Percentiles rank a stretch among this genome's conserved stretches.
Conservation (phyloP, 2,113 vertebrate species). For the Silurus asotus region DNA sequence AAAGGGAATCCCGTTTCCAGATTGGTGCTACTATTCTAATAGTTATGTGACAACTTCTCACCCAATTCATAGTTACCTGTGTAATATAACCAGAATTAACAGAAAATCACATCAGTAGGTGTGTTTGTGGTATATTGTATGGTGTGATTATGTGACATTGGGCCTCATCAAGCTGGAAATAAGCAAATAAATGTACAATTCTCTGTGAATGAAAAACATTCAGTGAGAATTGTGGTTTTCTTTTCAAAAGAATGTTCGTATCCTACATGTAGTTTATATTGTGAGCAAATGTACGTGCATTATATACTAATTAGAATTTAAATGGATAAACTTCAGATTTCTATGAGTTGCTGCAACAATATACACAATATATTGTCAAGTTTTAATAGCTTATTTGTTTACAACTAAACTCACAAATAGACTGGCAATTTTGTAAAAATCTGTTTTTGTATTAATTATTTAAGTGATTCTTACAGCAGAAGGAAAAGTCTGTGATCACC, state of each 20-base stretch:
- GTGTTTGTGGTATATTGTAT: not conserved
- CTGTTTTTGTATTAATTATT: not conserved
- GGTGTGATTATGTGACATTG: not conserved
- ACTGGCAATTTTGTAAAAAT: not conserved
- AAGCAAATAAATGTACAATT: not conserved
- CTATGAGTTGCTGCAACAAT: not conserved
- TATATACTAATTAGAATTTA: not conserved
- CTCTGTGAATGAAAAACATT: too few relatives aligned
- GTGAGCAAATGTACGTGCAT: not conserved
- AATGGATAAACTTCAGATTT: not conserved
- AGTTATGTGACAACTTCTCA: not conserved
- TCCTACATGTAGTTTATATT: not conserved
- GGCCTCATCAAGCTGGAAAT: not conserved
- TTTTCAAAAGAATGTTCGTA: not conserved
- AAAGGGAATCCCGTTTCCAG: not conserved
- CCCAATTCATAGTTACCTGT: not conserved
- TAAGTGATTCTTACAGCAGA: not conserved
- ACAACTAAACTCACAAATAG: not conserved
- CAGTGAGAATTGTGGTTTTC: not conserved
- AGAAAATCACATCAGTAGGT: not conserved
- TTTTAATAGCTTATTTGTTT: not conserved
- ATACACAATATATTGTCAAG: not conserved
- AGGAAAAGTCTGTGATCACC: not conserved
- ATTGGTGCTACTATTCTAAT: not conserved
- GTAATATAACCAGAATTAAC: not conserved